These are phyloP conservation scores for Zeuzera pyrina DNA, from an alignment of 2,888 invertebrate species.

Conservation along the genomic window DNA sequence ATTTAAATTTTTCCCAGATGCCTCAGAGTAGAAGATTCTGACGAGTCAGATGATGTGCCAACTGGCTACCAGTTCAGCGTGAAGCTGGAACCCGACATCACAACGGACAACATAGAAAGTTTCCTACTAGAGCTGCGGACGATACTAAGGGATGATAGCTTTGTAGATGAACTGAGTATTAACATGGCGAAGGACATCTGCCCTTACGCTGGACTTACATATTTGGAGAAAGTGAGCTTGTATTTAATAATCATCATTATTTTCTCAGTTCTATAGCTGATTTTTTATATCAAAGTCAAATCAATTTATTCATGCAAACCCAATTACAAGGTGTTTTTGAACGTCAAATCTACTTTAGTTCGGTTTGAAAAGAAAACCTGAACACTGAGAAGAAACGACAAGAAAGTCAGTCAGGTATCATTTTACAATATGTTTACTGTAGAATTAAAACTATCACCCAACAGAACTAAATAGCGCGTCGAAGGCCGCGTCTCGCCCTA, in stretches of 20 bases:
- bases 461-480: too few species aligned
- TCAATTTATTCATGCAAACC: too few species aligned
- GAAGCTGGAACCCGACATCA: constrained; percentile 52
- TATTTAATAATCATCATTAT: not conserved
- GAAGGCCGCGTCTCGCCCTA: too few species aligned
- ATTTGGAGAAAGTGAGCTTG: constrained; percentile 68
- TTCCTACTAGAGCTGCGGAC: constrained; percentile 44
- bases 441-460: too few species aligned
- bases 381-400: too few species aligned
- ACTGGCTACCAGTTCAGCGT: constrained; percentile 68
- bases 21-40: constrained; percentile 59
- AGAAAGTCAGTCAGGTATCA: too few species aligned
- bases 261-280: too few species aligned
- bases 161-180: constrained; percentile 35
- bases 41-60: constrained; percentile 31
- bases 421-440: too few species aligned
- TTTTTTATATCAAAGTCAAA: too few species aligned
- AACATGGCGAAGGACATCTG: constrained; percentile 57
- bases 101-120: constrained; percentile 29
- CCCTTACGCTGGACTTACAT: constrained; percentile 61
- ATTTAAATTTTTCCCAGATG: constrained; percentile 42
- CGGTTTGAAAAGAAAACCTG: too few species aligned
- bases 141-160: constrained; percentile 26
- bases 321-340: too few species aligned
- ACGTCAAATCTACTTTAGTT: too few species aligned